Evolutionary conservation across 2,113 vertebrate genomes (phyloP), one percentile per base, ranked within the genome.

Genomic region (Sinosuthora webbiana): DNA sequence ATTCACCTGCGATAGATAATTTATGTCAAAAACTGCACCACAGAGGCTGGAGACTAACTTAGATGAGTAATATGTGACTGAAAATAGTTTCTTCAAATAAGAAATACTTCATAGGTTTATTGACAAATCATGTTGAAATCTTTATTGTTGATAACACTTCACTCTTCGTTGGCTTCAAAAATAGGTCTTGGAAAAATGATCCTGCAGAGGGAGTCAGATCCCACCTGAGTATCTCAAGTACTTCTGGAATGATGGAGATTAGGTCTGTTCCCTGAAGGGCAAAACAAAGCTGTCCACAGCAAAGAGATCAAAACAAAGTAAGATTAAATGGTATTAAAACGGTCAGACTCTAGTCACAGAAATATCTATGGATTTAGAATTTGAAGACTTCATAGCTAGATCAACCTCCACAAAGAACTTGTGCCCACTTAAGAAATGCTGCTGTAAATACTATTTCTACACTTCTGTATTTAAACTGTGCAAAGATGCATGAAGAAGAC

Each of bases 151-250:
- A 9, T 19, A 17, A 30, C 16, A 52, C 33, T 53, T 19, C 13
- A n/a, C 5, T 10, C 1, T 23, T 37, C 0, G 0, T 13, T 41
- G 10, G 4, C 31, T 70, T 67, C 7, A 49, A 75, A 83, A 82
- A 30, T 8, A 52, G 7, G 6, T 45, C 4, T 52, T 39, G 17
- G 33, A 33, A 71, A 85, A 81, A 45, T 15, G 4, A 69, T 57
- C 28, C 90, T 75, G 41, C 35, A 83, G 56, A 62, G 37, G 45
- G 30, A 94, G 27, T 30, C 52, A 75, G 39, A 75, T 70, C 23
- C 18, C n/a, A 47, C 15, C 24, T 35, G 49, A 44, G 23, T 11
- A 52, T 19, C 18, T 39, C 23, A 20, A 42, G 11, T 18, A 33
- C 3, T 31, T 65, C 3, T 5, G 18, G 22, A 53, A 25, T 13